Evolutionary conservation across 2,888 invertebrate genomes (phyloP).

Genomic region (Hoplodrina ambigua): DNA sequence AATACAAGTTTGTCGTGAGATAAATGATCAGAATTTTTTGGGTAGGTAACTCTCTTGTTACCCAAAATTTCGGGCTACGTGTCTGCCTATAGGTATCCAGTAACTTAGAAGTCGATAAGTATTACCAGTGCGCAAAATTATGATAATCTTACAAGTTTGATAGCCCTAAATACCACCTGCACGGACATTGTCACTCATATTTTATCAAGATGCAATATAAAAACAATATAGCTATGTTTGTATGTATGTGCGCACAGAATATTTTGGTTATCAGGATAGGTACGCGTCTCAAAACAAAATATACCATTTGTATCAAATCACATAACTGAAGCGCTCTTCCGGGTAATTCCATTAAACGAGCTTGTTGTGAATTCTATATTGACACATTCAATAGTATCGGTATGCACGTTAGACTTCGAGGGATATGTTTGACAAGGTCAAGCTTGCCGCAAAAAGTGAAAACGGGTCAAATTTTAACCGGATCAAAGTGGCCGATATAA

Average conservation of each 20-base stretch:
- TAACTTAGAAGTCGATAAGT: conserved; percentile 31
- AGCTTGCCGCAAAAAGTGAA: conserved; percentile 7
- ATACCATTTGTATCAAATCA: neutral
- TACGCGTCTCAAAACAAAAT: neutral
- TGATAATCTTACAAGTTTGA: conserved; percentile 12
- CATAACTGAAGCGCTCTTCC: neutral
- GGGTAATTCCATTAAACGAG: conserved; percentile 4
- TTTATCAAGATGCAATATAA: conserved; percentile 23
- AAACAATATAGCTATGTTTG: neutral
- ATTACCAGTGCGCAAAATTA: conserved; percentile 28
- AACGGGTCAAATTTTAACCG: conserved; percentile 19
- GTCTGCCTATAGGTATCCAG: conserved; percentile 12
- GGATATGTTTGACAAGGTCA: conserved; percentile 2
- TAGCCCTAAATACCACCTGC: conserved; percentile 20
- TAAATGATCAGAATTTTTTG: conserved; percentile 27
- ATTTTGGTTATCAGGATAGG: neutral
- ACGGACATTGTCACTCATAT: conserved; percentile 11
- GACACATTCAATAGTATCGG: conserved; percentile 7
- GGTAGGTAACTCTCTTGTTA: conserved; percentile 28
- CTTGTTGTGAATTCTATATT: conserved; percentile 13
- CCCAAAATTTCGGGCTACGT: conserved; percentile 13
- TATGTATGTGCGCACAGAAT: neutral
- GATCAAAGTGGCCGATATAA: conserved; percentile 7
- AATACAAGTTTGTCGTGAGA: conserved; percentile 42
- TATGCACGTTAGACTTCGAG: neutral